phyloP scores from a whole-genome alignment of 2,113 vertebrate species.

The Eupsittula cactorum region DNA sequence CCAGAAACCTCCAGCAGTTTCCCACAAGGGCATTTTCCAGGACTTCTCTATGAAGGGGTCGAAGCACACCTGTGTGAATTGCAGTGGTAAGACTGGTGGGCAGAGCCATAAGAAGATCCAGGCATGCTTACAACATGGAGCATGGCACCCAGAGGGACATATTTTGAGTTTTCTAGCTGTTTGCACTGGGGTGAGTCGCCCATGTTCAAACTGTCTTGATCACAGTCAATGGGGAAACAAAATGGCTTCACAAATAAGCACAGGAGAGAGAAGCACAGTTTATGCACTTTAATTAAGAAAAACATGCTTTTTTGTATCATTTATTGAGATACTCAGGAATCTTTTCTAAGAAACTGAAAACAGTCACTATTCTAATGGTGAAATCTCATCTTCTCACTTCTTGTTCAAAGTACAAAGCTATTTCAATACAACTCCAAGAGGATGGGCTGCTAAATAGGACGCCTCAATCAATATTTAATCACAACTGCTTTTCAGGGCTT shows the following conservation, averaged over 20 bases:
- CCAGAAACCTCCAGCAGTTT: background rate
- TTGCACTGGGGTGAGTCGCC: background rate
- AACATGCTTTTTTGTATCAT: background rate
- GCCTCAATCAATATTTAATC: conserved; percentile 48
- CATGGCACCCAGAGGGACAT: background rate
- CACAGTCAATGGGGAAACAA: background rate
- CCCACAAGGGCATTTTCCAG: rapidly evolving
- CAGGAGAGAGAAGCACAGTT: background rate
- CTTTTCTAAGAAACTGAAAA: background rate
- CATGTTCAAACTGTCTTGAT: background rate
- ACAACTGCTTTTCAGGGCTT: background rate
- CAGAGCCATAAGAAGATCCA: background rate
- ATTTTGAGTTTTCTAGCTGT: background rate
- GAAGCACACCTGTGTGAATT: background rate
- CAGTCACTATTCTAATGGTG: background rate
- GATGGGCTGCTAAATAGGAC: conserved; percentile 15
- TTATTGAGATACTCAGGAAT: background rate
- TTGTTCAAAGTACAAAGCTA: background rate
- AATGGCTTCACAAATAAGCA: background rate
- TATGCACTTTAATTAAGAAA: background rate
- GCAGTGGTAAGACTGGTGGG: background rate
- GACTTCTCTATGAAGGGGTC: background rate
- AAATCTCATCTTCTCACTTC: background rate
- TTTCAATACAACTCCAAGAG: conserved; percentile 12
- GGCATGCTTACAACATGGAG: rapidly evolving